These are phyloP conservation scores for Nematolebias whitei DNA, from an alignment of 2,113 vertebrate species.

Conservation along the genomic window DNA sequence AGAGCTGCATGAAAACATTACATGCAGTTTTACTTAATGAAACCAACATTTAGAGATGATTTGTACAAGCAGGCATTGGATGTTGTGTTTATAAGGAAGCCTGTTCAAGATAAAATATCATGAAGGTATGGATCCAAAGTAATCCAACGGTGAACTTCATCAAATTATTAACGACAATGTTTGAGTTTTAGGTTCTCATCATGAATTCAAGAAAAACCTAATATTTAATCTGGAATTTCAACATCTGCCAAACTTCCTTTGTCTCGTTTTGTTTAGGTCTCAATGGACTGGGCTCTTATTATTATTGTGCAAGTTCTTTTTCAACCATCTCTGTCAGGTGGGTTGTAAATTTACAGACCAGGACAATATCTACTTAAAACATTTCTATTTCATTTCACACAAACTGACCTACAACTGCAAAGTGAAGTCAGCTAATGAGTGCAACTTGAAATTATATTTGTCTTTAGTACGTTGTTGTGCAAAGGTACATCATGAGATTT, in stretches of 20 bases:
- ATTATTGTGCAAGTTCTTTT: constrained; percentile 52
- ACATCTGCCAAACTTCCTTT: constrained; percentile 7
- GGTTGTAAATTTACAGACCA: background rate
- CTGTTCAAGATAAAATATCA: background rate
- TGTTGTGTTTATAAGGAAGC: background rate
- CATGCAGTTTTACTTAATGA: no score
- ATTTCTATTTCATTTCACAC: no score
- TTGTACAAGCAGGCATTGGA: background rate
- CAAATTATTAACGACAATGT: no score
- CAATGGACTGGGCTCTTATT: constrained; percentile 60
- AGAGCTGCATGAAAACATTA: no score
- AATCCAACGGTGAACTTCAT: no score
- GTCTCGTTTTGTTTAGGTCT: constrained; percentile 43
- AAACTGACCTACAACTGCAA: constrained; percentile 6
- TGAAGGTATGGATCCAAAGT: no score
- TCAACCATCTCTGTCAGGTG: constrained; percentile 61
- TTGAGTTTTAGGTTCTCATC: no score
- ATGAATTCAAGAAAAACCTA: no score
- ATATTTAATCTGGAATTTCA: background rate
- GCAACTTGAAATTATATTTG: background rate
- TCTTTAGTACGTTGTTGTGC: background rate
- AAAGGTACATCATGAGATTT: background rate
- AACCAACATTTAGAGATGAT: no score
- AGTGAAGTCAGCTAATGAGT: background rate
- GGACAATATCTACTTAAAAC: no score